Conservation (phyloP, 2,888 invertebrate genomes). For the Dysmachus trigonus region DNA sequence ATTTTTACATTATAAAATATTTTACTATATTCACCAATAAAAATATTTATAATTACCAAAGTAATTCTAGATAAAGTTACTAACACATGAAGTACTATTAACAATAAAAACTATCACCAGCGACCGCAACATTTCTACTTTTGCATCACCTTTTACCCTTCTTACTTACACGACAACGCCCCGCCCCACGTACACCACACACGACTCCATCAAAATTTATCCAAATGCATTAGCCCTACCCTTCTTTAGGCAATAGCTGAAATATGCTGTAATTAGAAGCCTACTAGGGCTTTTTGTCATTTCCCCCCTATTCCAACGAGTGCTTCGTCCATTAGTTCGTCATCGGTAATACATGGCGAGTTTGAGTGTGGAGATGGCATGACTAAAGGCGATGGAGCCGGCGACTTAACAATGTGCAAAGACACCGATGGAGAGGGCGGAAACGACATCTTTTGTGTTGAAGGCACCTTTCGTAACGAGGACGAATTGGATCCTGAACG, state of each 20-base stretch:
- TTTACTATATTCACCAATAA: neutral
- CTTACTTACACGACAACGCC: neutral
- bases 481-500: neutral
- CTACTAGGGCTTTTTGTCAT: slow-evolving; percentile 33
- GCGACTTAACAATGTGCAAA: slow-evolving; percentile 80
- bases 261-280: neutral
- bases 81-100: neutral
- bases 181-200: neutral
- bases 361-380: slow-evolving; percentile 71
- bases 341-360: slow-evolving; percentile 85
- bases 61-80: neutral
- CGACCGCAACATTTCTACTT: neutral
- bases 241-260: neutral
- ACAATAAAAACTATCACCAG: neutral
- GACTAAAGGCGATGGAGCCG: slow-evolving; percentile 75
- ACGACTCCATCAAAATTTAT: neutral
- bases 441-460: slow-evolving; percentile 32
- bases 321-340: slow-evolving; percentile 66
- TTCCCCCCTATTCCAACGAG: slow-evolving; percentile 36
- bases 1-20: neutral
- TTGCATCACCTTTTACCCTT: neutral
- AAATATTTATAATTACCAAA: neutral
- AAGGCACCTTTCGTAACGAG: slow-evolving; percentile 15
- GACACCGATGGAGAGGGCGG: slow-evolving; percentile 70
- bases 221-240: neutral